Conservation (phyloP, 2,888 invertebrate genomes). For the Macaria notata region DNA sequence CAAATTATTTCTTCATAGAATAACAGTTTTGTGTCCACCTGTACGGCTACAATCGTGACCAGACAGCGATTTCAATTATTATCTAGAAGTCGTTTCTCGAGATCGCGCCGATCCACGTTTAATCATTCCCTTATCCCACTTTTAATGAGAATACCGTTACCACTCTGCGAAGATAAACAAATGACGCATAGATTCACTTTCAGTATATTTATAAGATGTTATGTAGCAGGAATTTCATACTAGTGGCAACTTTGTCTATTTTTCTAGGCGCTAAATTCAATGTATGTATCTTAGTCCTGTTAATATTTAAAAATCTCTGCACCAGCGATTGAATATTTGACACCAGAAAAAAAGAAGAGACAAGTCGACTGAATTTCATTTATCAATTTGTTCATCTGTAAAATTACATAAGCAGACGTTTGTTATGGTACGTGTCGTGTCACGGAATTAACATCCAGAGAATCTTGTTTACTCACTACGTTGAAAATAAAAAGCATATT, state of each 20-base stretch:
- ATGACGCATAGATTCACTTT: too few relatives aligned
- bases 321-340: too few relatives aligned
- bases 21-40: constrained; percentile 41
- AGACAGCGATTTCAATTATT: constrained; percentile 79
- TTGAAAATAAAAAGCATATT: constrained; percentile 63
- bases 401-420: not conserved
- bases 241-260: too few relatives aligned
- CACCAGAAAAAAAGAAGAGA: too few relatives aligned
- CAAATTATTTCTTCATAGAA: too few relatives aligned
- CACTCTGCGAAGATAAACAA: constrained; percentile 35
- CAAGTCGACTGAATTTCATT: too few relatives aligned
- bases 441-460: constrained; percentile 46
- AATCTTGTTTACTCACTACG: constrained; percentile 57
- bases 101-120: constrained; percentile 65
- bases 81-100: constrained; percentile 74
- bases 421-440: constrained; percentile 29
- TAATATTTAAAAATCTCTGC: too few relatives aligned
- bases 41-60: constrained; percentile 75
- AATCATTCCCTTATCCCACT: constrained; percentile 67
- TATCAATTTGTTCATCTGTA: constrained; percentile 1
- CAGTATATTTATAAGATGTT: too few relatives aligned
- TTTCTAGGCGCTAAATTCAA: too few relatives aligned
- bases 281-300: too few relatives aligned
- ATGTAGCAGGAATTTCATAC: too few relatives aligned
- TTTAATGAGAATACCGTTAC: constrained; percentile 55